Evolutionary conservation across 1,140 invertebrate species (phyloP), one percentile per base, ranked within the genome.

Genomic region (Ostrea edulis): DNA sequence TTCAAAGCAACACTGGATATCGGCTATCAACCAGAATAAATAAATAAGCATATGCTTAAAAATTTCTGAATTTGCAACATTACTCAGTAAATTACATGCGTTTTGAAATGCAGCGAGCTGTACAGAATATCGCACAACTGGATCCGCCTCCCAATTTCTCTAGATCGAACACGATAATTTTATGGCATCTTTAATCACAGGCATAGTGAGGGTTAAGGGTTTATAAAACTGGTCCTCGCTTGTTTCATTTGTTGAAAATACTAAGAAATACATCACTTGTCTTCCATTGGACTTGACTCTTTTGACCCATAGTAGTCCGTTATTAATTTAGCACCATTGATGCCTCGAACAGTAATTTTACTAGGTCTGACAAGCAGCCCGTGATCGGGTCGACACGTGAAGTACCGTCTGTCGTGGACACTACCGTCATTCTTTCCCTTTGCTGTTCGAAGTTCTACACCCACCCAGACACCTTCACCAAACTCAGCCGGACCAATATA

Each of bases 401-500:
- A 96, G 91, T 96, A 96, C 22, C 95, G 92, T 81, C 93, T 94
- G 7, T 95, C 95, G 52, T 95, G 93, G 8, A 96, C 95, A 35
- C 90, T 93, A 2, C 96, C 96, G 90, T 96, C 95, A 89, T 96
- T 95, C 87, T 95, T 95, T 14, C 96, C 96, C 87, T 94, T 95
- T 8, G 95, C 91, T 68, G 93, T 93, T 53, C 95, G 88, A 58
- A 96, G 91, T 92, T 96, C 96, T 9, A 96, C 94, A 51, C 96
- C 96, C 9, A 96, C 91, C 96, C 96, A 96, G 4, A 95, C 92
- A 7, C 96, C 96, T 52, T 95, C 95, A 52, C 95, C 95, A 92
- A 96, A 96, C 44, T 96, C 95, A 20, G 96, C 95, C n/a, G 93
- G 92, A 77, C 96, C 96, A 86, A 96, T 95, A 89, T 95, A 96